Conservation (phyloP, 2,888 invertebrate species). For the Limenitis camilla region DNA sequence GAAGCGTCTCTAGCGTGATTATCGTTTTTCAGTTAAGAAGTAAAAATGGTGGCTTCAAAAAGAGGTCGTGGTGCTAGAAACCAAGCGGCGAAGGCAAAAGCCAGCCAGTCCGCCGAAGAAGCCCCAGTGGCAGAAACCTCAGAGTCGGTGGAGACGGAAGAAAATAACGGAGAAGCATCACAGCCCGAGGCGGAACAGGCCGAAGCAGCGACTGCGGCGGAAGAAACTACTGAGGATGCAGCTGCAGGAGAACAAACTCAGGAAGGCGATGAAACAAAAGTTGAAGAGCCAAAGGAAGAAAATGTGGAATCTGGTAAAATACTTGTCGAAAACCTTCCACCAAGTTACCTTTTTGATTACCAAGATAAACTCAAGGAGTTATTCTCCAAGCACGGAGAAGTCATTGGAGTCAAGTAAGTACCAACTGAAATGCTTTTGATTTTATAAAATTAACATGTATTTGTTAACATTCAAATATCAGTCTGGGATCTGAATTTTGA, state of each 20-base stretch:
- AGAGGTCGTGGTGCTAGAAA: constrained; percentile 64
- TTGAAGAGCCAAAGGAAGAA: constrained; percentile 56
- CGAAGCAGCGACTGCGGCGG: constrained; percentile 33
- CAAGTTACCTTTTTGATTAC: constrained; percentile 65
- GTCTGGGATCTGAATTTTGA: constrained; percentile 44
- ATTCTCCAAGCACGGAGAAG: constrained; percentile 66
- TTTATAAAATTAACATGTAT: constrained; percentile 29
- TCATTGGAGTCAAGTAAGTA: constrained; percentile 60
- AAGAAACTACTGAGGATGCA: constrained; percentile 31
- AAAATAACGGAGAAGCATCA: constrained; percentile 57
- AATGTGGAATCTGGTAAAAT: constrained; percentile 70
- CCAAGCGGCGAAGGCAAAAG: constrained; percentile 54
- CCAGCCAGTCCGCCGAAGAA: constrained; percentile 32
- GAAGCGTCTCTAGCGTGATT: background rate
- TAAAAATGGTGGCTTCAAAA: constrained; percentile 64
- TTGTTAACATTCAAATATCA: constrained; percentile 73
- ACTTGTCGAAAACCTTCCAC: constrained; percentile 64
- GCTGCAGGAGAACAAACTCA: constrained; percentile 32
- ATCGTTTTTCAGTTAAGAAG: constrained; percentile 20
- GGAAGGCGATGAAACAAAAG: constrained; percentile 38
- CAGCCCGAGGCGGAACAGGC: constrained; percentile 33
- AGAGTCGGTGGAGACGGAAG: constrained; percentile 41
- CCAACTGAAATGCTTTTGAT: constrained; percentile 1
- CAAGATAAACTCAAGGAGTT: constrained; percentile 69
- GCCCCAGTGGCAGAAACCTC: constrained; percentile 7